Evolutionary conservation across 2,113 vertebrate species (phyloP).

Genomic region (Gobiocypris rarus): DNA sequence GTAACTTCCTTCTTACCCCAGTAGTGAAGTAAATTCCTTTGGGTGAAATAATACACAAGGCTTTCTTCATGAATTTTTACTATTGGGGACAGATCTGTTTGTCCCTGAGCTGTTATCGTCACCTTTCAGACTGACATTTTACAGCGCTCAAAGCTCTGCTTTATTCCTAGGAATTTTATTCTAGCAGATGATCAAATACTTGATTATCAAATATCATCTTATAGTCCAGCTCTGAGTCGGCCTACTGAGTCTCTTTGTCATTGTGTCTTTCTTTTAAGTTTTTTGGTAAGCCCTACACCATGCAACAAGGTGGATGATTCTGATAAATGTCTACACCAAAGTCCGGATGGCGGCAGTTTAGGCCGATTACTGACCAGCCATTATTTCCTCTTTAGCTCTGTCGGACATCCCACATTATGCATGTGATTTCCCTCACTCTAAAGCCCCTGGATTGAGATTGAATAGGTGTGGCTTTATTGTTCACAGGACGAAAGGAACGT

Average conservation of each 20-base stretch:
- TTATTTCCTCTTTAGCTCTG: slow-evolving; percentile 61
- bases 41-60: not conserved
- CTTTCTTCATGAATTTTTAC: not conserved
- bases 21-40: slow-evolving; percentile 1
- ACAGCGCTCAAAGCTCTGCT: not conserved
- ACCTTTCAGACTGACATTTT: slow-evolving; percentile 29
- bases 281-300: not conserved
- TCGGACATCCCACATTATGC: slow-evolving; percentile 75
- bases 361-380: slow-evolving; percentile 68
- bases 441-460: slow-evolving; percentile 78
- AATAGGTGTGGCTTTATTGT: slow-evolving; percentile 84
- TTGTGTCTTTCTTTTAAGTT: slow-evolving; percentile 8
- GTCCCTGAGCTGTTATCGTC: slow-evolving; percentile 12
- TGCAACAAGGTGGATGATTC: slow-evolving; percentile 57
- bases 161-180: not conserved
- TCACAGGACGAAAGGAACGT: slow-evolving; percentile 80
- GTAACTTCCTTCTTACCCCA: not conserved
- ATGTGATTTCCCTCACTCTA: slow-evolving; percentile 54
- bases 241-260: not conserved
- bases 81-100: not conserved
- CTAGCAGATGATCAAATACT: not conserved
- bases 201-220: slow-evolving; percentile 18
- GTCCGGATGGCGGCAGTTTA: slow-evolving; percentile 74
- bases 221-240: not conserved
- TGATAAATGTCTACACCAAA: slow-evolving; percentile 75